phyloP scores from a whole-genome alignment of 2,888 invertebrate genomes.

The Caenorhabditis sp. region DNA sequence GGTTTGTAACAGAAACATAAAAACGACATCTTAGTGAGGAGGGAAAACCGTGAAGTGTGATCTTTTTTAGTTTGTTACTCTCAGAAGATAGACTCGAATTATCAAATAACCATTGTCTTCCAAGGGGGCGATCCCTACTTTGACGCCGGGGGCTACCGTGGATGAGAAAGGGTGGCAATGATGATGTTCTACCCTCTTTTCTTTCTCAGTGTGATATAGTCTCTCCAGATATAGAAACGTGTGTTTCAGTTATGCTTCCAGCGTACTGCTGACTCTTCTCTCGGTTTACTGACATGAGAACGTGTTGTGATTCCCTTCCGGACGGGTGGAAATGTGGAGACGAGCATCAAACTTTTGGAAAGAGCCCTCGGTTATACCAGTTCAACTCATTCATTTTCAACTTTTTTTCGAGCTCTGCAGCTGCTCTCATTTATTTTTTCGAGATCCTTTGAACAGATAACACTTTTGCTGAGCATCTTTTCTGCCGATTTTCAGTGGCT shows the following conservation, averaged over 20 bases:
- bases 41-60: too few relatives aligned
- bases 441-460: background rate
- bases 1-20: too few relatives aligned
- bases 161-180: too few relatives aligned
- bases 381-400: slow-evolving; percentile 4
- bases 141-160: too few relatives aligned
- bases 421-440: background rate
- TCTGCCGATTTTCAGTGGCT: slow-evolving; percentile 4
- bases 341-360: slow-evolving; percentile 5
- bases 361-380: background rate
- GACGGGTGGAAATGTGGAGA: background rate
- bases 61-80: too few relatives aligned
- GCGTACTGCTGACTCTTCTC: slow-evolving; percentile 1
- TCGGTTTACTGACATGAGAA: background rate
- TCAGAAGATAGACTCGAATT: too few relatives aligned
- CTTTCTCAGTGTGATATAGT: slow-evolving; percentile 6
- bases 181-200: background rate
- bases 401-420: background rate
- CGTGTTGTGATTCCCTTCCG: slow-evolving; percentile 6
- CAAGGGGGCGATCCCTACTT: background rate
- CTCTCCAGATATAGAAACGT: background rate
- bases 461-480: background rate
- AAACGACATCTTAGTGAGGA: too few relatives aligned
- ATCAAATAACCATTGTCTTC: too few relatives aligned
- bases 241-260: slow-evolving; percentile 20